phyloP scores from a whole-genome alignment of 2,113 vertebrate species.

The Natator depressus region DNA sequence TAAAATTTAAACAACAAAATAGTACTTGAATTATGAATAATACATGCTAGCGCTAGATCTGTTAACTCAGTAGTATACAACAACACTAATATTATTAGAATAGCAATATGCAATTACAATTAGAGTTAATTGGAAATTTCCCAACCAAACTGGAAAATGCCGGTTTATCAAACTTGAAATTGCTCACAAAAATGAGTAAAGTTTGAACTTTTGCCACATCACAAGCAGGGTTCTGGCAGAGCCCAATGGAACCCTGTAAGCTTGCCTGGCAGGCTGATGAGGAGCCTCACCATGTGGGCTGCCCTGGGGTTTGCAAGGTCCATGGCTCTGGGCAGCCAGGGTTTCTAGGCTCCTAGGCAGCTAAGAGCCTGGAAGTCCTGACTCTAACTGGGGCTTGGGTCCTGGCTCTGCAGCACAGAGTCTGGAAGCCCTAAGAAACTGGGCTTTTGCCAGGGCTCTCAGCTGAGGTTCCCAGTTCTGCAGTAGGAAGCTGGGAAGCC shows the following conservation, averaged over 20 bases:
- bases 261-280: neutral
- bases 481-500: neutral
- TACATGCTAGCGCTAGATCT: neutral
- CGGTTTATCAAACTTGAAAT: neutral
- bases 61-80: neutral
- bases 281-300: neutral
- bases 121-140: neutral
- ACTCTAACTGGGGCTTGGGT: neutral
- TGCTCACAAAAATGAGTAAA: neutral
- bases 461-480: neutral
- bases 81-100: neutral
- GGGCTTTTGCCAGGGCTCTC: neutral
- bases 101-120: neutral
- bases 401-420: neutral
- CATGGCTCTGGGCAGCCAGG: neutral
- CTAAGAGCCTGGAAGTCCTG: neutral
- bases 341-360: neutral
- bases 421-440: neutral
- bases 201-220: neutral
- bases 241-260: neutral
- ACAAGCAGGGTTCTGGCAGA: neutral
- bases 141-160: neutral
- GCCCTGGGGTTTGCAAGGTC: neutral
- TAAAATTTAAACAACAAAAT: neutral
- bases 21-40: neutral